Conservation (phyloP, 2,888 invertebrate species). For the Cryptophagus acutangulus region DNA sequence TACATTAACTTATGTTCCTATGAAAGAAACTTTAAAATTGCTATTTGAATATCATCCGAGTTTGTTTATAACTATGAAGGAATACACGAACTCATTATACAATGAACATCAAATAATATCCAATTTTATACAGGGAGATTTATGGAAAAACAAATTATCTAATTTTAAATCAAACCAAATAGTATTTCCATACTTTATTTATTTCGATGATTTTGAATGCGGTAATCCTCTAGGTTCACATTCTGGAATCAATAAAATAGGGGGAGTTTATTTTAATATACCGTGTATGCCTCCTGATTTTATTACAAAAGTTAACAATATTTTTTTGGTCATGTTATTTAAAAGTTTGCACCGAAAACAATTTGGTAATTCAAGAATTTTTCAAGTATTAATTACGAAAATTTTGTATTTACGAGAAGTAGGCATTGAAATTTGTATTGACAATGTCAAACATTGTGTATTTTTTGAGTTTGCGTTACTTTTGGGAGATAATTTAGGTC, state of each 20-base stretch:
- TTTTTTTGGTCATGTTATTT: constrained; percentile 8
- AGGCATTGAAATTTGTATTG: constrained; percentile 4
- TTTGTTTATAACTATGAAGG: background rate
- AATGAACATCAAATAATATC: background rate
- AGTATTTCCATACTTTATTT: constrained; percentile 11
- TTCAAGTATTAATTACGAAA: constrained; percentile 5
- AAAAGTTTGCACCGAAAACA: constrained; percentile 2
- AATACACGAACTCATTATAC: background rate
- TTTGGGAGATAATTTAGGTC: constrained; percentile 16
- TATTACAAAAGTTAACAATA: constrained; percentile 5
- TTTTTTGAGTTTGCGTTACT: constrained; percentile 9
- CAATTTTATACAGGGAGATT: constrained; percentile 4
- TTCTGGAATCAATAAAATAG: constrained; percentile 10
- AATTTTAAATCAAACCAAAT: background rate
- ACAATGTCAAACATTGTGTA: background rate
- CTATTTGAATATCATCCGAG: too few species aligned
- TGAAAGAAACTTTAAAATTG: background rate
- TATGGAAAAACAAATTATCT: constrained; percentile 4
- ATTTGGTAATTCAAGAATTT: constrained; percentile 7
- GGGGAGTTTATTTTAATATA: constrained; percentile 10
- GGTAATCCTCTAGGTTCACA: constrained; percentile 14
- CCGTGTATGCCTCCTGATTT: constrained; percentile 12
- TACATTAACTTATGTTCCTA: background rate
- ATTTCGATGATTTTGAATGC: constrained; percentile 16
- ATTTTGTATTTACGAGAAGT: constrained; percentile 1